phyloP scores from a whole-genome alignment of 2,888 invertebrate species.

The Aproaerema taeniolella region DNA sequence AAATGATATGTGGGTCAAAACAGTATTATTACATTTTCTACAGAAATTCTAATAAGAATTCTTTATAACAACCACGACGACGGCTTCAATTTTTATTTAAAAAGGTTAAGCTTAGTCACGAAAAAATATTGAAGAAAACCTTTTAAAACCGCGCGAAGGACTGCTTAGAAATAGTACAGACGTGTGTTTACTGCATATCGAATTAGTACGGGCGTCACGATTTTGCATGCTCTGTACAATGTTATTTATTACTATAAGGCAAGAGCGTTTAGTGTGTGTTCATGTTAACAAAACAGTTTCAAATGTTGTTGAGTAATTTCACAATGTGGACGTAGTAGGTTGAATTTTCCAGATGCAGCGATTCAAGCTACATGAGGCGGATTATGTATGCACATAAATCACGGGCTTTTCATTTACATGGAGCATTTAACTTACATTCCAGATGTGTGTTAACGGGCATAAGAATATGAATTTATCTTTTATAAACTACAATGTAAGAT shows the following conservation, averaged over 20 bases:
- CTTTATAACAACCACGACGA: too few relatives aligned
- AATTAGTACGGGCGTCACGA: conserved; percentile 24
- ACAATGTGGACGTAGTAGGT: conserved; percentile 8
- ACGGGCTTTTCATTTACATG: conserved; percentile 11
- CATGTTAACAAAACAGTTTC: conserved; percentile 10
- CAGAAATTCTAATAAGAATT: too few relatives aligned
- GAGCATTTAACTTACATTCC: conserved; percentile 6
- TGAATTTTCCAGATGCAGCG: conserved; percentile 9
- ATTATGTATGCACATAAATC: conserved; percentile 13
- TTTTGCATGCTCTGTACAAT: conserved; percentile 23
- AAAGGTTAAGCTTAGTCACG: too few relatives aligned
- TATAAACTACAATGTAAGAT: not conserved
- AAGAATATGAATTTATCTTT: not conserved
- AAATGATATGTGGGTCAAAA: too few relatives aligned
- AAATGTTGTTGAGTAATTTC: conserved; percentile 9
- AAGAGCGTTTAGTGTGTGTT: conserved; percentile 14
- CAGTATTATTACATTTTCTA: too few relatives aligned
- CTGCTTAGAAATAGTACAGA: too few relatives aligned
- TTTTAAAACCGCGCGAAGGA: too few relatives aligned
- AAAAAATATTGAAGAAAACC: too few relatives aligned
- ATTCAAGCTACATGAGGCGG: conserved; percentile 7
- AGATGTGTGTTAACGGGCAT: too few relatives aligned
- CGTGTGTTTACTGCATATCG: too few relatives aligned
- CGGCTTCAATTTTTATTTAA: too few relatives aligned
- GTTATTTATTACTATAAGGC: conserved; percentile 17